Conservation (phyloP, 2,113 vertebrate species). For the Psammodynastes pulverulentus region DNA sequence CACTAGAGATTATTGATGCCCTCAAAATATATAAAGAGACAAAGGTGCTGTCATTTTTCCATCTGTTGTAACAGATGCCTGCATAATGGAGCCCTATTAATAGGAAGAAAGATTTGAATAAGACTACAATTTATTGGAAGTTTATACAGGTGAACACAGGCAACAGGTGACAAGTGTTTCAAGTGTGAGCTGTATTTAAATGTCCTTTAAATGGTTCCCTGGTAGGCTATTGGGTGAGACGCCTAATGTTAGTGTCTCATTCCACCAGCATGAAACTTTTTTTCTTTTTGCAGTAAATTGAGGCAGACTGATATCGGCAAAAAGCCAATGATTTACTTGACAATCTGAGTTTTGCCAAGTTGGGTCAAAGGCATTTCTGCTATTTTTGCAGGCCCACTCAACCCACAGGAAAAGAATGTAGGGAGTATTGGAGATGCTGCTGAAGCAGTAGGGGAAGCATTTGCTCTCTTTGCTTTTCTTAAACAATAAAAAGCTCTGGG, state of each 20-base stretch:
- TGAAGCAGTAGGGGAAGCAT: not conserved
- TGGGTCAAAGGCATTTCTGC: not conserved
- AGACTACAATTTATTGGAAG: conserved; percentile 18
- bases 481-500: not conserved
- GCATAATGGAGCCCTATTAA: not conserved
- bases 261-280: not conserved
- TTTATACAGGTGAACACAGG: not conserved
- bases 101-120: not conserved
- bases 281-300: not conserved
- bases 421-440: not conserved
- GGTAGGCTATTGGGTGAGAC: not conserved
- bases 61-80: conserved; percentile 34
- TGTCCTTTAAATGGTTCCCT: not conserved
- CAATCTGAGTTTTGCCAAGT: not conserved
- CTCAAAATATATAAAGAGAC: not conserved
- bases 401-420: not conserved
- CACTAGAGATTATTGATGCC: not conserved
- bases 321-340: not conserved
- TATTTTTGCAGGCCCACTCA: not conserved
- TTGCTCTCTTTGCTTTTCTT: not conserved
- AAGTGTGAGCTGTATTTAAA: conserved; percentile 14
- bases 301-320: not conserved
- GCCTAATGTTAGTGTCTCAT: not conserved
- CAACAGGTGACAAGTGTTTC: not conserved
- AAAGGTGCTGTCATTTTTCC: not conserved